A percentile compares a stretch with the other conserved stretches of the same genome.
phyloP scores from a whole-genome alignment of 2,797 vertebrate genomes.

The Cygnus olor region DNA sequence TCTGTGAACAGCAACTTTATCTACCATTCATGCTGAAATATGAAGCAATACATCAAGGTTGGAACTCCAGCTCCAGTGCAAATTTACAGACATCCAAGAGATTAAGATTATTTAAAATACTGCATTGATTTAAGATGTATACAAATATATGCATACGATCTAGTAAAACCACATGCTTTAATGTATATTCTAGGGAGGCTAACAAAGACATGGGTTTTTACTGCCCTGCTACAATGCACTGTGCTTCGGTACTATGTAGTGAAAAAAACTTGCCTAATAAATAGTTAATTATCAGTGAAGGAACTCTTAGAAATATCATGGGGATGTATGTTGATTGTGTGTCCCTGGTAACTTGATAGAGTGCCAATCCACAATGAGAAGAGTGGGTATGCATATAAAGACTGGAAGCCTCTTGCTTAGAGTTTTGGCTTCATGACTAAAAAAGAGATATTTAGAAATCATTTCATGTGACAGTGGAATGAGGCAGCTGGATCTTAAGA shows the following conservation, averaged over 20 bases:
- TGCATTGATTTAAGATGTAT: neutral
- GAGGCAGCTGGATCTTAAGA: conserved; percentile 30
- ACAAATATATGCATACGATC: neutral
- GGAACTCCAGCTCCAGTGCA: neutral
- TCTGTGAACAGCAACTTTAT: neutral
- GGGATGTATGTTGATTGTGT: neutral
- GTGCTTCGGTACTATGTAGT: neutral
- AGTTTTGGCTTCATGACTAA: neutral
- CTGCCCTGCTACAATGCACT: neutral
- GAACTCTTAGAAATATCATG: neutral
- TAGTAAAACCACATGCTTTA: neutral
- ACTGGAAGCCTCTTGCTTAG: conserved; percentile 4
- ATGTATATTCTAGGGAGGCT: neutral
- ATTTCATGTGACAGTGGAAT: neutral
- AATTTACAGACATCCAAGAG: neutral
- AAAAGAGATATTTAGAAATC: conserved; percentile 12
- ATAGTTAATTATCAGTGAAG: conserved; percentile 12
- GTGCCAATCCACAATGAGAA: conserved; percentile 4
- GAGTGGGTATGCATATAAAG: neutral
- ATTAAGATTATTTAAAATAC: neutral
- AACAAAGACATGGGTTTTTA: neutral
- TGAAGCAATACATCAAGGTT: neutral
- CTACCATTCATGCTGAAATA: neutral
- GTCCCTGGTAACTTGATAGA: conserved; percentile 22
- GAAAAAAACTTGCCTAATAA: neutral